A percentile compares a stretch with the other conserved stretches of the same genome.
phyloP scores from a whole-genome alignment of 1,140 invertebrate species.

The Drosophila truncata region DNA sequence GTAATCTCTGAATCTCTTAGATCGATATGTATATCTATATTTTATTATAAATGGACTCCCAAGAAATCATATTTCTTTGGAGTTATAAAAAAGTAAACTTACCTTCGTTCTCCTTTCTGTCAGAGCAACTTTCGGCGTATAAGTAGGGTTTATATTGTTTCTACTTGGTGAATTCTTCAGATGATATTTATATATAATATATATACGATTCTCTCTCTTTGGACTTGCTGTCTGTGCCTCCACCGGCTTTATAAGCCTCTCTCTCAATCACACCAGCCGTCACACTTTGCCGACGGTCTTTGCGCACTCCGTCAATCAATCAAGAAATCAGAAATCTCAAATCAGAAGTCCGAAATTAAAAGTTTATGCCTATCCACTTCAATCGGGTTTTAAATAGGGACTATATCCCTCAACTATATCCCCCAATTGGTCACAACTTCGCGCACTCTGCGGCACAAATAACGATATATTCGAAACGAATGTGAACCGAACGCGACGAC shows the following conservation, averaged over 20 bases:
- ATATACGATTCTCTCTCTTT: not conserved
- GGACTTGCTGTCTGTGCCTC: conserved; percentile 2
- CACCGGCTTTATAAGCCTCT: conserved; percentile 1
- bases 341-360: not conserved
- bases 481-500: conserved; percentile 53
- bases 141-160: not conserved
- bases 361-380: conserved; percentile 15
- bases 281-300: conserved; percentile 74
- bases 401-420: conserved; percentile 1
- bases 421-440: conserved; percentile 21
- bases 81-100: not conserved
- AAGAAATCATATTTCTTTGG: too few relatives aligned
- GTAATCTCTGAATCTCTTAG: too few relatives aligned
- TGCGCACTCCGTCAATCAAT: conserved; percentile 31
- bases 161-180: not conserved
- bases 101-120: conserved; percentile 14
- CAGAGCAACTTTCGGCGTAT: too few relatives aligned
- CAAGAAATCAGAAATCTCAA: conserved; percentile 3
- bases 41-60: too few relatives aligned
- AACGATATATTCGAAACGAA: conserved; percentile 17
- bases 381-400: not conserved
- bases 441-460: conserved; percentile 5
- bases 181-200: not conserved
- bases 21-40: not conserved
- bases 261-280: conserved; percentile 1